Conservation (phyloP, 2,888 invertebrate species). For the Hermaeophaga mercurialis region DNA sequence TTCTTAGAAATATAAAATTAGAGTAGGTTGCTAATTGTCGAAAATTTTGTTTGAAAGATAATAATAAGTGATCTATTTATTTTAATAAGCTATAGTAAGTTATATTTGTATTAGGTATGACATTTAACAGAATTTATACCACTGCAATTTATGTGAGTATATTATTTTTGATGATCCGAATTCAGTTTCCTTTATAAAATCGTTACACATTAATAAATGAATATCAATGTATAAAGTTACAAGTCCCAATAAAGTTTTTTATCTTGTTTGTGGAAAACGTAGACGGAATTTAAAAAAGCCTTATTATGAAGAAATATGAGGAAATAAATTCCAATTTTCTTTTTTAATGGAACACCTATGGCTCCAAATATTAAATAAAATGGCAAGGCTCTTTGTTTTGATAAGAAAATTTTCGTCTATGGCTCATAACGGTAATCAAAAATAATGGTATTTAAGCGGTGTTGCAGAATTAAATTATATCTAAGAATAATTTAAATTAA, state of each 20-base stretch:
- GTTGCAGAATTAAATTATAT: no score
- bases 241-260: not conserved
- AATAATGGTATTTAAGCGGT: not conserved
- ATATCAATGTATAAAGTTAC: not conserved
- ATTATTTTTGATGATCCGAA: no score
- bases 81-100: no score
- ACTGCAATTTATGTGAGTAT: no score
- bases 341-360: slow-evolving; percentile 13
- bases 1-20: slow-evolving; percentile 3
- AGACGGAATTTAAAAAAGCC: slow-evolving; percentile 3
- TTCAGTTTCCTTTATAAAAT: no score
- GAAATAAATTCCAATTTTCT: slow-evolving; percentile 10
- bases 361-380: slow-evolving; percentile 18
- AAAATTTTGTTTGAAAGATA: no score
- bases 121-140: no score
- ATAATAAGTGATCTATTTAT: no score
- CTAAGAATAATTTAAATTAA: no score
- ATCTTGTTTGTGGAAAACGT: slow-evolving; percentile 1
- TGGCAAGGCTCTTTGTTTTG: not conserved
- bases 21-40: no score
- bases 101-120: no score
- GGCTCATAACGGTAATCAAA: not conserved
- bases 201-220: no score
- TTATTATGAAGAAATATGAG: slow-evolving; percentile 12
- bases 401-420: slow-evolving; percentile 15